Evolutionary conservation across 2,113 vertebrate species (phyloP).

Genomic region (Nycticryphes semicollaris): DNA sequence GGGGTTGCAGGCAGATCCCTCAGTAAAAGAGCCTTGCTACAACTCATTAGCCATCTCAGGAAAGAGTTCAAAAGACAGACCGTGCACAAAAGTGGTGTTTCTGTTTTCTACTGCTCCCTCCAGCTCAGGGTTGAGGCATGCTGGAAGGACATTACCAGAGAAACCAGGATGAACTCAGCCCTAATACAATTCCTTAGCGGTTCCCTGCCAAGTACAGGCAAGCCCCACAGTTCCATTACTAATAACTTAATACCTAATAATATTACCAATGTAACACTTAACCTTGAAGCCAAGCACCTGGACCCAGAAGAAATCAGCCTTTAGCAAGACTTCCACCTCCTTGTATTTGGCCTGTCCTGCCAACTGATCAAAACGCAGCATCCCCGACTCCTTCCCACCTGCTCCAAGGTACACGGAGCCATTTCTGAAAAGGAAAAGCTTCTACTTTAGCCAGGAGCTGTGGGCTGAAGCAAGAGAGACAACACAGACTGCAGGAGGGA

Average conservation of each 20-base stretch:
- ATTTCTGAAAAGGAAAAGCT: background rate
- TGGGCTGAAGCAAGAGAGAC: background rate
- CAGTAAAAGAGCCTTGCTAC: background rate
- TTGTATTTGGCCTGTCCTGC: background rate
- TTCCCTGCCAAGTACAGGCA: conserved; percentile 39
- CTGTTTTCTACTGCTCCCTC: conserved; percentile 5
- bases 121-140: conserved; percentile 26
- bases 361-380: background rate
- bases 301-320: background rate
- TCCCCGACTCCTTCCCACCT: background rate
- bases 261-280: conserved; percentile 24
- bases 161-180: conserved; percentile 47
- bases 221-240: conserved; percentile 15
- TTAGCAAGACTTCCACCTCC: background rate
- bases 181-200: background rate
- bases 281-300: conserved; percentile 42
- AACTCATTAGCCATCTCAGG: background rate
- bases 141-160: conserved; percentile 29
- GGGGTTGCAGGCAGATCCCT: background rate
- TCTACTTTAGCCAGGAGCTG: background rate
- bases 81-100: background rate
- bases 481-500: background rate
- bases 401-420: background rate
- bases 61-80: background rate
- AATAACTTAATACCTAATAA: conserved; percentile 48